A percentile compares a stretch with the other conserved stretches of the same genome.
These are phyloP conservation scores for Conus betulinus DNA, from an alignment of 1,140 invertebrate species.

Conservation along the genomic window DNA sequence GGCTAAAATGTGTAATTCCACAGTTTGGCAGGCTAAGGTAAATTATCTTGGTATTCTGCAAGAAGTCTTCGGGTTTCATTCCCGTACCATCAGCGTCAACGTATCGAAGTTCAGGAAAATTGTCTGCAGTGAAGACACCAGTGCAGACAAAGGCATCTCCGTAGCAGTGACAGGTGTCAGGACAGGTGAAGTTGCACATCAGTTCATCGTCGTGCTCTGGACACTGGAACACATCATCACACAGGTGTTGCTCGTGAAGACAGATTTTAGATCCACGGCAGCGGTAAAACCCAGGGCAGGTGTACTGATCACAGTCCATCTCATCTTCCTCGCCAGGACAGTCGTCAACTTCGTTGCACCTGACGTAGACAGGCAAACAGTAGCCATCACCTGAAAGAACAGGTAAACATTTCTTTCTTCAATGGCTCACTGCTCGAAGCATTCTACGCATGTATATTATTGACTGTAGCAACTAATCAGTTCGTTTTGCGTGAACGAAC, in stretches of 20 bases:
- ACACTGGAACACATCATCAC: slow-evolving; percentile 17
- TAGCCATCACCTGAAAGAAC: background rate
- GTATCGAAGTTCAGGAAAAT: slow-evolving; percentile 1
- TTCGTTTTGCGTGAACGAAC: no score
- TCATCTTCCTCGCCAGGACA: background rate
- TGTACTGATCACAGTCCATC: background rate
- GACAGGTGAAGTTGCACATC: background rate
- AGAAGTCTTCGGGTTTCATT: background rate
- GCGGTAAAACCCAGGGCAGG: background rate
- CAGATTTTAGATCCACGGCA: background rate
- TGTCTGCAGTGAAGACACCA: background rate
- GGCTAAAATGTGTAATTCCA: background rate
- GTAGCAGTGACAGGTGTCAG: background rate
- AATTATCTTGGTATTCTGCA: background rate
- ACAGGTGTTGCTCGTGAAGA: background rate
- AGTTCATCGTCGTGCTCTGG: background rate
- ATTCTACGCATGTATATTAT: no score
- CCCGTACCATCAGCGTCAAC: background rate
- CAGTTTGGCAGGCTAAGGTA: background rate
- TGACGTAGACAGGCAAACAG: background rate
- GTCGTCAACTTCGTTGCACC: background rate
- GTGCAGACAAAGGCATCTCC: background rate
- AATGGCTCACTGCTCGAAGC: no score
- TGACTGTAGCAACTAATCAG: no score
- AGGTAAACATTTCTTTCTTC: no score